Conservation (phyloP, 1,140 invertebrate genomes). For the Holcopasites calliopsidis region DNA sequence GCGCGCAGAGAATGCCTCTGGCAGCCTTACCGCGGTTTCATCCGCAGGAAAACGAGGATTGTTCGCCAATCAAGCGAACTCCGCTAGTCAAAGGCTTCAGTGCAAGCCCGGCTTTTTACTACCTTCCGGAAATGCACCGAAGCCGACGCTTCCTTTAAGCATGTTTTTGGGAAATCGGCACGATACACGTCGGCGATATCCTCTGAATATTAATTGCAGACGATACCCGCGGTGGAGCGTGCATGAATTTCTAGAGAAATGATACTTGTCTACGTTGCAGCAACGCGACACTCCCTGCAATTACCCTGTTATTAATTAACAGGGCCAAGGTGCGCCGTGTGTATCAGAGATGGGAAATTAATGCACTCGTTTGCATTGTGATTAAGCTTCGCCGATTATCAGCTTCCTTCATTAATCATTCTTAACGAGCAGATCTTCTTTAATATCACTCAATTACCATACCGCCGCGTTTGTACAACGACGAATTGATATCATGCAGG, state of each 20-base stretch:
- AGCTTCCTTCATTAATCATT: constrained; percentile 11
- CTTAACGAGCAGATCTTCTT: neutral
- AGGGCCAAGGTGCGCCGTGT: neutral
- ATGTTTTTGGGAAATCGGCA: neutral
- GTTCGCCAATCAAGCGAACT: neutral
- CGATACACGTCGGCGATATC: neutral
- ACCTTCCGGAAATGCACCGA: neutral
- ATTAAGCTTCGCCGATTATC: constrained; percentile 4
- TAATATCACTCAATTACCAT: neutral
- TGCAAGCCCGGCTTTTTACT: neutral
- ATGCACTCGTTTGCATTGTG: neutral
- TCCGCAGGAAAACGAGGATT: constrained; percentile 22
- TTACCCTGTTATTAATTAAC: neutral
- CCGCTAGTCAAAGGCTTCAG: neutral
- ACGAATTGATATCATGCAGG: neutral
- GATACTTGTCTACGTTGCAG: neutral
- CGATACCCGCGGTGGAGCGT: too few relatives aligned
- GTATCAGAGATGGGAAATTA: neutral
- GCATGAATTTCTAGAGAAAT: neutral
- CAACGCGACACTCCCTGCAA: neutral
- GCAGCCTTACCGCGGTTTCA: neutral
- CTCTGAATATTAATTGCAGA: constrained; percentile 4
- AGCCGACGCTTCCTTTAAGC: neutral
- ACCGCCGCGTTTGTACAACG: neutral
- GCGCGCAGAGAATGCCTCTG: constrained; percentile 5